These are phyloP conservation scores for Champsocephalus gunnari DNA, from an alignment of 2,797 vertebrate species.

Conservation along the genomic window DNA sequence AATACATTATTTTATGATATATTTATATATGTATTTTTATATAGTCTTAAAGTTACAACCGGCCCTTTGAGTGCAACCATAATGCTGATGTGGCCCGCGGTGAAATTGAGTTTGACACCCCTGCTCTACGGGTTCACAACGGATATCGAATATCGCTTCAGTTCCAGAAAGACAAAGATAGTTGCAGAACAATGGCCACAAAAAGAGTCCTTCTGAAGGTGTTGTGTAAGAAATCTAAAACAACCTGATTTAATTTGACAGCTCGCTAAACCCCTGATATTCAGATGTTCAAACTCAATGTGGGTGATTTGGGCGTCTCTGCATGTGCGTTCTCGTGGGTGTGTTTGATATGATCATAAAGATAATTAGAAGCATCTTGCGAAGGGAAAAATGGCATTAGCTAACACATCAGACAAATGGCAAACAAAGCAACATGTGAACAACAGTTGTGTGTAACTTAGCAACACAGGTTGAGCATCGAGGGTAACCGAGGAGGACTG, in stretches of 20 bases:
- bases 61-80: no score
- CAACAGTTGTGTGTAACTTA: not conserved
- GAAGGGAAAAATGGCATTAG: not conserved
- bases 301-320: not conserved
- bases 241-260: not conserved
- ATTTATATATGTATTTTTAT: no score
- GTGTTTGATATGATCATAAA: not conserved
- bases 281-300: no score
- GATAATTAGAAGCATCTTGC: not conserved
- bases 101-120: no score
- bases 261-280: not conserved
- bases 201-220: constrained; percentile 2
- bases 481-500: not conserved
- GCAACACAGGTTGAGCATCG: constrained; percentile 6
- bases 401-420: not conserved
- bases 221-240: not conserved
- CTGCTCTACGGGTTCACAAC: not conserved
- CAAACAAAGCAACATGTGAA: not conserved
- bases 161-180: constrained; percentile 14
- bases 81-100: no score
- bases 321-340: not conserved
- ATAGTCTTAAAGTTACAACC: no score
- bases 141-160: constrained; percentile 26
- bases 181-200: constrained; percentile 3
- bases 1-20: no score